Conservation (phyloP, 2,888 invertebrate genomes). For the Coelinius sp. region DNA sequence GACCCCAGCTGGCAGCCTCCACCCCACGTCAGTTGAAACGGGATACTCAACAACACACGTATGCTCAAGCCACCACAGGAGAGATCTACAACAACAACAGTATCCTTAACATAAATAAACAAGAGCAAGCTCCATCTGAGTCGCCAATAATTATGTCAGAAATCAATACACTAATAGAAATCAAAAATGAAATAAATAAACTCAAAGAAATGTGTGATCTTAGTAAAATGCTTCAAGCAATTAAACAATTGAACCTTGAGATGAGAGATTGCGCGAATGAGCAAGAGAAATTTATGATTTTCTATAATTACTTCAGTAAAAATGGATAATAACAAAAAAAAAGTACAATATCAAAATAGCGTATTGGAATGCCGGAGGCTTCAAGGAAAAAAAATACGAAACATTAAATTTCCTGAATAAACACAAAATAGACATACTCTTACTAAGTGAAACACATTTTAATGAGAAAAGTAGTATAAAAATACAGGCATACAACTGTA, state of each 20-base stretch:
- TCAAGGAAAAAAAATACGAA: background rate
- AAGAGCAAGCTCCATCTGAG: background rate
- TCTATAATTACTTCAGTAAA: background rate
- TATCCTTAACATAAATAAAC: background rate
- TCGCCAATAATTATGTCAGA: background rate
- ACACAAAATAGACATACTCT: background rate
- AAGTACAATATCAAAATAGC: background rate
- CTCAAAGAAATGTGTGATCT: constrained; percentile 40
- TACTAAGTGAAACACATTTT: constrained; percentile 5
- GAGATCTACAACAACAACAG: background rate
- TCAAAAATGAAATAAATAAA: constrained; percentile 18
- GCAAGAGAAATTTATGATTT: background rate
- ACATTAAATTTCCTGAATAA: background rate
- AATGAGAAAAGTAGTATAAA: background rate
- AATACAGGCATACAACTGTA: background rate
- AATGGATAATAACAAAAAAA: background rate
- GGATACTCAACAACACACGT: no score
- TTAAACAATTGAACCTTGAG: constrained; percentile 30
- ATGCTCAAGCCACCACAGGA: no score
- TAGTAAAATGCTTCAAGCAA: constrained; percentile 41
- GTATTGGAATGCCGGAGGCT: constrained; percentile 14
- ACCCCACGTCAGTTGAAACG: no score
- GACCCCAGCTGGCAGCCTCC: no score
- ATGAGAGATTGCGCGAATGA: background rate
- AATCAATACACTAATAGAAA: background rate